Evolutionary conservation across 2,888 invertebrate species (phyloP).

Genomic region (Panorpa germanica): DNA sequence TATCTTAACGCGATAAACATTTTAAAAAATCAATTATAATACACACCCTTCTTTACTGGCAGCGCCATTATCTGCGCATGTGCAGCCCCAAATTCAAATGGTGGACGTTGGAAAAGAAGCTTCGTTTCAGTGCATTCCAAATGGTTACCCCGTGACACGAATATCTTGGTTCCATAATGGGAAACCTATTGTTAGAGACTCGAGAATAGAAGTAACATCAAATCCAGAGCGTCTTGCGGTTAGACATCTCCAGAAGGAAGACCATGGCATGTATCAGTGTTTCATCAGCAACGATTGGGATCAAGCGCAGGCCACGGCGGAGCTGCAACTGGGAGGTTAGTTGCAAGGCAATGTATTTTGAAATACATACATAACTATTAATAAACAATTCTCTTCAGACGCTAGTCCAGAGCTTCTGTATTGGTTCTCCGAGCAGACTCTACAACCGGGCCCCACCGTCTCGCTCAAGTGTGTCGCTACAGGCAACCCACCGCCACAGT

Average conservation of each 20-base stretch:
- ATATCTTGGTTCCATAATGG: constrained; percentile 71
- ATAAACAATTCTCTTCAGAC: constrained; percentile 32
- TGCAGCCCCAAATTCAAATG: constrained; percentile 57
- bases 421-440: constrained; percentile 82
- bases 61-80: constrained; percentile 64
- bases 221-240: constrained; percentile 33
- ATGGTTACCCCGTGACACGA: constrained; percentile 67
- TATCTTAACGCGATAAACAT: constrained; percentile 2
- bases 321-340: constrained; percentile 63
- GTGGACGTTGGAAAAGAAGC: constrained; percentile 73
- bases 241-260: constrained; percentile 52
- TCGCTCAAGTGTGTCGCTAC: constrained; percentile 87
- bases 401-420: constrained; percentile 77
- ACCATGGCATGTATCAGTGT: constrained; percentile 86
- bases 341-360: constrained; percentile 8
- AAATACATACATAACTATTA: constrained; percentile 1
- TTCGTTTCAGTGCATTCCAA: constrained; percentile 70
- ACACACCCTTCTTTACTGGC: constrained; percentile 16
- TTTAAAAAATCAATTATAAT: constrained; percentile 1
- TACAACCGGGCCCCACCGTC: constrained; percentile 80
- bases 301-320: constrained; percentile 65
- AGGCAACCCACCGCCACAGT: constrained; percentile 84
- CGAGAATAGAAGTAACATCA: constrained; percentile 32
- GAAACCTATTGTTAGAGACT: constrained; percentile 35
- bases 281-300: constrained; percentile 71